Conservation (phyloP, 1,140 invertebrate species). For the Drosophila rhopaloa region DNA sequence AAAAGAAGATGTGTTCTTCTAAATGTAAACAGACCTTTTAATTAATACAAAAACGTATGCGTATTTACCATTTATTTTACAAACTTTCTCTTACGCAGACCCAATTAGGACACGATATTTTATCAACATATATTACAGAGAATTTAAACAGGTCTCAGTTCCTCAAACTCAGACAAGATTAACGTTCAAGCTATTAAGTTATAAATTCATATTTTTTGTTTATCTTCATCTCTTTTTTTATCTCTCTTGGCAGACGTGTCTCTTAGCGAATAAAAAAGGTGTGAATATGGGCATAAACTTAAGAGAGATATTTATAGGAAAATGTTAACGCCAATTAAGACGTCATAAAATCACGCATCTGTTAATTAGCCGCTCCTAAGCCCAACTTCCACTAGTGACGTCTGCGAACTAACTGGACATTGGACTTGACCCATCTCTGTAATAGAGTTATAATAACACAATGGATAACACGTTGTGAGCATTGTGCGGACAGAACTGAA, state of each 20-base stretch:
- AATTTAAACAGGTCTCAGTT: neutral
- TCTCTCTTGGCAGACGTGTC: constrained; percentile 5
- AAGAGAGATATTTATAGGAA: constrained; percentile 20
- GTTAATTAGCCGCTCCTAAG: neutral
- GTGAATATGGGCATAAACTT: constrained; percentile 2
- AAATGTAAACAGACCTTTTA: neutral
- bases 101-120: neutral
- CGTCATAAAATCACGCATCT: constrained; percentile 9
- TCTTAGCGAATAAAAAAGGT: constrained; percentile 7
- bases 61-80: neutral
- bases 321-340: constrained; percentile 3
- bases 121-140: neutral
- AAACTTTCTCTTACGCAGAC: neutral
- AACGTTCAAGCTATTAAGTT: neutral
- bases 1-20: neutral
- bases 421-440: constrained; percentile 32
- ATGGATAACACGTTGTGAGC: constrained; percentile 6
- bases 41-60: neutral
- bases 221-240: neutral
- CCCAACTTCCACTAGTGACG: constrained; percentile 14
- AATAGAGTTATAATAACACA: constrained; percentile 2
- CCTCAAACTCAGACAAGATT: neutral
- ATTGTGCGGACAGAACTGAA: constrained; percentile 16
- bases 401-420: neutral
- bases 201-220: constrained; percentile 1